Base-by-base conservation (phyloP, 2,113 vertebrate species). In the Salminus brasiliensis region DNA sequence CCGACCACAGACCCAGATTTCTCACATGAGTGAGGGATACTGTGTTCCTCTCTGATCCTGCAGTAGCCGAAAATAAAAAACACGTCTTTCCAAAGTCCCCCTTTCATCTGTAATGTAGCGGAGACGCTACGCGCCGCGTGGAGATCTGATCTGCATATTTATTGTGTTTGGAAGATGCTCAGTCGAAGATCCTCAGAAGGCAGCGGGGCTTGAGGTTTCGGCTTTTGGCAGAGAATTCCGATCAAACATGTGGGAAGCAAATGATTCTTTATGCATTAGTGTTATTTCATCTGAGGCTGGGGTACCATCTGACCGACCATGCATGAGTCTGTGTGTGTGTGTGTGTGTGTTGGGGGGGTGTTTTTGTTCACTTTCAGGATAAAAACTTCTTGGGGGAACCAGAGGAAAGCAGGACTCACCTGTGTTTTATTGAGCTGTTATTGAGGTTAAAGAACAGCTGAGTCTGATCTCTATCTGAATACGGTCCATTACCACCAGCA, bases 161-260 rank as follows among this genome's bases (percentile, higher is more conserved):
- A 60, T 80, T 80, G 60, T 45, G 71, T 68, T 80, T 80, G 78
- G 78, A 80, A 32, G 78, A 45, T 16, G 21, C 72, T 43, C 78
- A 80, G 49, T 73, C 78, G 71, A 57, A 76, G n/a, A 30, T 62
- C 25, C 70, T 74, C 12, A 60, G 62, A 69, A 52, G 47, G 53
- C 49, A 63, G 25, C 66, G 16, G 30, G 30, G 70, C 45, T 47
- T 73, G 71, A 74, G 62, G 78, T 80, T 60, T 80, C 34, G 36
- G 30, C 60, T 73, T 29, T 52, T 80, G 78, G 78, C 71, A 60
- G 62, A 7, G 11, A 9, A 49, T 16, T 12, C 21, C 47, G 13
- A 62, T 72, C 70, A 63, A 81, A 73, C 72, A 85, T 89, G 62
- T 90, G 89, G 83, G 84, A 88, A 87, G 77, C 84, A 83, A 84